Evolutionary conservation across 2,888 invertebrate genomes (phyloP), one percentile per base, ranked within the genome.

Genomic region (Perizoma flavofasciatum): DNA sequence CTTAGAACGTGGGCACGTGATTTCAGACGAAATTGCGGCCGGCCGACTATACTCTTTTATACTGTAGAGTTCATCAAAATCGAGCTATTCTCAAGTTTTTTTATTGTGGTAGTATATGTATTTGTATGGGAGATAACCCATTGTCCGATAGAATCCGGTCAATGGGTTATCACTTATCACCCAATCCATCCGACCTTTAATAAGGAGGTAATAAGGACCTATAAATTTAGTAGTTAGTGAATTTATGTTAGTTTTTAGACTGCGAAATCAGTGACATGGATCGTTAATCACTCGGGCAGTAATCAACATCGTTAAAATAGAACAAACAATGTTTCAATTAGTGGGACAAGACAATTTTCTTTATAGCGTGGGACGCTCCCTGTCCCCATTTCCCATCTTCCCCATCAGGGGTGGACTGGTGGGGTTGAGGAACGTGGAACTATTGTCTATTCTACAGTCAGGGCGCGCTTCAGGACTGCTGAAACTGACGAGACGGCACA

Each of bases 291-390:
- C 45, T 32, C 32, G 34, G 49, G 39, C 48, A 32, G 59, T 71
- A 71, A 72, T 67, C 61, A 70, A 70, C 71, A 52, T 66, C 70
- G 74, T 75, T 79, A 79, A 83, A 79, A 77, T 75, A 66, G 70
- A 78, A 73, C 88, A 86, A 89, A 88, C 83, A 88, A 83, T 81
- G 86, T 83, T 83, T 83, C 89, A 89, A 90, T 89, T 87, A 88
- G 82, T 73, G 74, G 70, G 75, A 73, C 76, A 88, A 91, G 91
- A 89, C 88, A 78, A 84, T 86, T 88, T 90, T 88, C 91, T 91
- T 89, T 89, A 90, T 88, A 79, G 81, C 68, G 80, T 68, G 82
- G 83, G 89, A 85, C 90, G 86, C 90, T 84, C 91, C 91, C 88
- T 89, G 88, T 81, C 86, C 90, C 85, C 57, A 49, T 54, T 61